These are phyloP conservation scores for Antheraea mylitta DNA, from an alignment of 1,140 invertebrate genomes.

Conservation along the genomic window DNA sequence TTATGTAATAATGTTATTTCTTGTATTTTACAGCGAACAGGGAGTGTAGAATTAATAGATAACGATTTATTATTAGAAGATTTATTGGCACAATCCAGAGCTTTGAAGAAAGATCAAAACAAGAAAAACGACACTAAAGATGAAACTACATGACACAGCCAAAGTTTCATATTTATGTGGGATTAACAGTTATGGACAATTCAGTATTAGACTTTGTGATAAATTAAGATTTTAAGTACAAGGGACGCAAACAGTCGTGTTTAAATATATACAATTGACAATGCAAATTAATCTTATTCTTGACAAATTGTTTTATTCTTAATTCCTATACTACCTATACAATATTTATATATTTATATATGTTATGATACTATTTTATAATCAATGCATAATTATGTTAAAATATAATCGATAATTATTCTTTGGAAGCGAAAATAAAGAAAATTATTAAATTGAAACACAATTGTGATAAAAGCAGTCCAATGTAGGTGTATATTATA, in stretches of 20 bases:
- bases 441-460: too few species aligned
- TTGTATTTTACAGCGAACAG: constrained; percentile 48
- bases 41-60: constrained; percentile 58
- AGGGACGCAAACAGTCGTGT: constrained; percentile 6
- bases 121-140: constrained; percentile 44
- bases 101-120: constrained; percentile 38
- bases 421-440: too few species aligned
- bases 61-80: constrained; percentile 65
- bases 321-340: too few species aligned
- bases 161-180: constrained; percentile 50
- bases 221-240: constrained; percentile 20
- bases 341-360: too few species aligned
- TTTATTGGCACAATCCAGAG: constrained; percentile 52
- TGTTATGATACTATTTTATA: too few species aligned
- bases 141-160: constrained; percentile 59
- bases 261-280: background rate
- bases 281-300: background rate
- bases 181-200: constrained; percentile 43
- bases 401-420: too few species aligned
- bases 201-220: constrained; percentile 74
- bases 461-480: too few species aligned
- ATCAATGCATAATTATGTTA: too few species aligned
- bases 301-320: too few species aligned
- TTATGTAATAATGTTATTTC: background rate
- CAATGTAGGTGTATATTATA: too few species aligned